These are phyloP conservation scores for Vombatus ursinus DNA, from an alignment of 2,113 vertebrate species.

Conservation along the genomic window DNA sequence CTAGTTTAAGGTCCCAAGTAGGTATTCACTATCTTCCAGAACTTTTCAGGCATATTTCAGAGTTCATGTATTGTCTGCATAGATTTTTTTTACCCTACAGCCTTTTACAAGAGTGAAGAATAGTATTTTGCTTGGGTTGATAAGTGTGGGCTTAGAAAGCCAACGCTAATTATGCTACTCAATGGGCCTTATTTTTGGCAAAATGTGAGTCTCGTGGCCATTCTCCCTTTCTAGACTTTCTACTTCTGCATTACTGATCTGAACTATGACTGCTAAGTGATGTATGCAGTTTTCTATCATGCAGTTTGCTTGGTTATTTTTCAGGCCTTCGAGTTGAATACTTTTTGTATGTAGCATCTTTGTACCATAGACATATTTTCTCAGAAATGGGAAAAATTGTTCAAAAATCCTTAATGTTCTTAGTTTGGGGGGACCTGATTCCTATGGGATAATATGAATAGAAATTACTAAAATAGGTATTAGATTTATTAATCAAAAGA, in stretches of 20 bases:
- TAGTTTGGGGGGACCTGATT: neutral
- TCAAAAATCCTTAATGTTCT: neutral
- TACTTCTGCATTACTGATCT: neutral
- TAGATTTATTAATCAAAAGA: neutral
- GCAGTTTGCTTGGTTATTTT: neutral
- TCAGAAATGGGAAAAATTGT: neutral
- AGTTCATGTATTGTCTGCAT: neutral
- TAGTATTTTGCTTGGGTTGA: neutral
- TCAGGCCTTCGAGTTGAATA: neutral
- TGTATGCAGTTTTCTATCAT: neutral
- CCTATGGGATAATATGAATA: neutral
- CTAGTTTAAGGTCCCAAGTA: neutral
- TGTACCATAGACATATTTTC: neutral
- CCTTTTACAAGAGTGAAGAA: neutral
- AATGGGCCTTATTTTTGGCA: neutral
- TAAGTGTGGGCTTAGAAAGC: neutral
- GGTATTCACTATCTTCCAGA: neutral
- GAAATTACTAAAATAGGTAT: neutral
- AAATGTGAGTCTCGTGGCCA: neutral
- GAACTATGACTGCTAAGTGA: neutral
- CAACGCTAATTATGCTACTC: neutral
- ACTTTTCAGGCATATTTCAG: neutral
- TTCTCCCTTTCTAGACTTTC: accelerated
- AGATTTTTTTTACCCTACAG: neutral
- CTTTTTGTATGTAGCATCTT: neutral